These are phyloP conservation scores for Cybosia mesomella DNA, from an alignment of 2,888 invertebrate species.

Conservation along the genomic window DNA sequence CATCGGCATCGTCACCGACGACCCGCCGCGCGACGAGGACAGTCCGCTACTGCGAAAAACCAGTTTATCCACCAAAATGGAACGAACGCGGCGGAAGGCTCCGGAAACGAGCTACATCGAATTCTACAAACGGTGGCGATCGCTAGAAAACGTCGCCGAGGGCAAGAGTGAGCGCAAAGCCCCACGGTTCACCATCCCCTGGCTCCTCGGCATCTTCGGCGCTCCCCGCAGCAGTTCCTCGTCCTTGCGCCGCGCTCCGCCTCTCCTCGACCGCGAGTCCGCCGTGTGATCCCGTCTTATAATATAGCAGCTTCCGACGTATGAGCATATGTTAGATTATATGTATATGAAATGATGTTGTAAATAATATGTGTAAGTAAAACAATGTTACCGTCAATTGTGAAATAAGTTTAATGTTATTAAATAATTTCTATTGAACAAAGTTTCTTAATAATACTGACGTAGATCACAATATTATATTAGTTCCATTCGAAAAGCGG, in stretches of 20 bases:
- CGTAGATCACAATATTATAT: slow-evolving; percentile 78
- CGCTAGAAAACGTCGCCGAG: slow-evolving; percentile 90
- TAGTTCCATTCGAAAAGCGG: slow-evolving; percentile 40
- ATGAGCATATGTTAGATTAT: slow-evolving; percentile 42
- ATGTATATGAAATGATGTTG: slow-evolving; percentile 78
- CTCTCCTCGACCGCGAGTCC: slow-evolving; percentile 82
- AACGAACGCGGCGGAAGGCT: slow-evolving; percentile 74
- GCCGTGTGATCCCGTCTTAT: slow-evolving; percentile 69
- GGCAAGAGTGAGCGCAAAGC: slow-evolving; percentile 84
- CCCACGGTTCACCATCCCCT: slow-evolving; percentile 90
- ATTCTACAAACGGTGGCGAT: slow-evolving; percentile 92
- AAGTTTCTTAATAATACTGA: slow-evolving; percentile 84
- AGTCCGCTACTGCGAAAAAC: slow-evolving; percentile 82
- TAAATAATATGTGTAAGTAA: slow-evolving; percentile 86
- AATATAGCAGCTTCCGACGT: slow-evolving; percentile 28
- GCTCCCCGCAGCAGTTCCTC: slow-evolving; percentile 89
- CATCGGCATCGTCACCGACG: slow-evolving; percentile 73
- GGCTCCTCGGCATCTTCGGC: slow-evolving; percentile 92
- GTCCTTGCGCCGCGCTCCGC: slow-evolving; percentile 78
- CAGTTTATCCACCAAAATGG: slow-evolving; percentile 74
- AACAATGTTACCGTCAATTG: slow-evolving; percentile 87
- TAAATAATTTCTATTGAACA: slow-evolving; percentile 86
- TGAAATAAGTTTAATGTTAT: slow-evolving; percentile 87
- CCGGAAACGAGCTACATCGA: slow-evolving; percentile 80
- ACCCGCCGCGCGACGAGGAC: slow-evolving; percentile 71